phyloP scores from a whole-genome alignment of 2,888 invertebrate genomes.

The Scaptodrosophila latifasciaeformis region DNA sequence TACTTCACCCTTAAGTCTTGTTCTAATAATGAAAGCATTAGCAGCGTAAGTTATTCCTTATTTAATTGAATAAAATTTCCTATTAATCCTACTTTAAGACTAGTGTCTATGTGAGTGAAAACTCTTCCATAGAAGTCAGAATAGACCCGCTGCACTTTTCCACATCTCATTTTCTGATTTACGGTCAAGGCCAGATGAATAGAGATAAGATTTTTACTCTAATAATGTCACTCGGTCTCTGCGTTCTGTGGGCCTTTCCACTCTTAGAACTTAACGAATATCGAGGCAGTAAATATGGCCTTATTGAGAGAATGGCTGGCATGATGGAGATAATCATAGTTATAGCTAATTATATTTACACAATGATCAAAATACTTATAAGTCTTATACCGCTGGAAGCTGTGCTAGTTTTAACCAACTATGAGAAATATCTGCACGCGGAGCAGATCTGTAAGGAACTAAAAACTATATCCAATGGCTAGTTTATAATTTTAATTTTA shows the following conservation, averaged over 20 bases:
- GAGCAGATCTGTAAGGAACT: constrained; percentile 6
- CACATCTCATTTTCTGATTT: not conserved
- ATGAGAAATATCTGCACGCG: constrained; percentile 7
- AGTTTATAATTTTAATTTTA: not conserved
- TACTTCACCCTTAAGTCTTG: constrained; percentile 44
- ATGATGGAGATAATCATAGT: constrained; percentile 8
- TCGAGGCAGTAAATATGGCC: not conserved
- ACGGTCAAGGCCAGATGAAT: not conserved
- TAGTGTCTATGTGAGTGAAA: constrained; percentile 11
- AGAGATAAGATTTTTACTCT: constrained; percentile 1
- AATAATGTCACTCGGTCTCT: constrained; percentile 9
- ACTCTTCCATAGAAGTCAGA: constrained; percentile 10
- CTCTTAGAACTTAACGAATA: constrained; percentile 4
- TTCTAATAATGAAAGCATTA: constrained; percentile 36
- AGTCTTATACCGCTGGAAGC: constrained; percentile 1
- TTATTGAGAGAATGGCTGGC: constrained; percentile 21
- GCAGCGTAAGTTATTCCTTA: constrained; percentile 33
- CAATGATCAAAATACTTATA: not conserved
- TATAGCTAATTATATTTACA: constrained; percentile 12
- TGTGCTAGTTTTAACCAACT: not conserved
- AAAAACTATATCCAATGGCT: not conserved
- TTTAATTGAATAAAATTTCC: not conserved
- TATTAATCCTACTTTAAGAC: not conserved
- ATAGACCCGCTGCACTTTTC: constrained; percentile 12
- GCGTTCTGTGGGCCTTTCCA: constrained; percentile 22